Base-by-base conservation (phyloP, 2,113 vertebrate species). In the Tor tambroides region DNA sequence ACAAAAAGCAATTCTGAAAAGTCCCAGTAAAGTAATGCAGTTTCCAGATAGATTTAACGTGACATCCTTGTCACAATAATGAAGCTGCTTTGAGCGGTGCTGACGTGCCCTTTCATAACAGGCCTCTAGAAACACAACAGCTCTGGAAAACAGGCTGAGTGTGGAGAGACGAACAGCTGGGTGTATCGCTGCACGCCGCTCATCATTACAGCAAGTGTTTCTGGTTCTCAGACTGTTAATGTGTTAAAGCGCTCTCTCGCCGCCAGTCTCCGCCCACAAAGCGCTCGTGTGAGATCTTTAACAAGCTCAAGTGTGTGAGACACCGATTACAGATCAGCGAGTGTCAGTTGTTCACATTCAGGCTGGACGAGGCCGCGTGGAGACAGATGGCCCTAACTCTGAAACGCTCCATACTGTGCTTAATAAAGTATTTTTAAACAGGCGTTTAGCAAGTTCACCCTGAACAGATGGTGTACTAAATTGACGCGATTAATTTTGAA, bases 371-470 rank as follows among this genome's bases (percentile, higher is more conserved):
- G 75, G 85, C 89, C 90, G 41, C 23, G 5, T 71, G 54, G 41
- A 87, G 92, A 93, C 94, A 95, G 95, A 95, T 95, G 95, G 93
- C 86, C 69, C 56, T 88, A 94, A 92, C 92, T 93, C 92, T 92
- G 92, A 93, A 90, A 92, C 89, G 67, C 87, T 89, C 88, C 82
- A 86, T 92, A 94, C 81, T 35, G 63, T 71, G 81, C 91, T 94
- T 94, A 95, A 95, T 95, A 94, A 94, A 95, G 92, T 94, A 93
- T 94, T 94, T 95, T 94, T 94, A 95, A 95, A 95, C 88, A 71
- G 93, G 90, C 92, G 79, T 95, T 95, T 94, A 94, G 91, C 82
- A 67, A 91, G 93, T 91, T 92, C 91, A 90, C 89, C 91, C 88
- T 89, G 91, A 95, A 91, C 94, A 95, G 95, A 95, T 95, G 94